These are phyloP conservation scores for Oscheius sp. DNA, from an alignment of 1,140 invertebrate genomes.

Conservation along the genomic window DNA sequence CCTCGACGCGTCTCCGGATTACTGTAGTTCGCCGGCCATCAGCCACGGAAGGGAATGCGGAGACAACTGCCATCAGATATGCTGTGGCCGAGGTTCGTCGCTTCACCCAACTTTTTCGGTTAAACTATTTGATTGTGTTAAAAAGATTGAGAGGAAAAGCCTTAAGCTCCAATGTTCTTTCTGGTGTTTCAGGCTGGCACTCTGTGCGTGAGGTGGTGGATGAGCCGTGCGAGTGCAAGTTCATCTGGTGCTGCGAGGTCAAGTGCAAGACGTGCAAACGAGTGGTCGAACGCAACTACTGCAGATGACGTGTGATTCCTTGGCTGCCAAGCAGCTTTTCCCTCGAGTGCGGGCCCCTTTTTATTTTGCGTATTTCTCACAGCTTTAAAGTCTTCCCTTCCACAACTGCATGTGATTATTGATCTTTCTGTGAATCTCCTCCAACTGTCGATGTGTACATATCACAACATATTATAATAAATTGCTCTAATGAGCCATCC, in stretches of 20 bases:
- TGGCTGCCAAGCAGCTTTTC: too few relatives aligned
- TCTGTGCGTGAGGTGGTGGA: conserved; percentile 45
- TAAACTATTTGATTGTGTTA: conserved; percentile 37
- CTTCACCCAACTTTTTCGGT: too few relatives aligned
- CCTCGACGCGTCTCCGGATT: conserved; percentile 71
- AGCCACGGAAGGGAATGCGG: conserved; percentile 67
- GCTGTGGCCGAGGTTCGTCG: conserved; percentile 47
- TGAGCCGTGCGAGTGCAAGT: conserved; percentile 70
- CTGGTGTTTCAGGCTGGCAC: background rate
- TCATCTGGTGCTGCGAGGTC: conserved; percentile 72
- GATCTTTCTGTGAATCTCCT: background rate
- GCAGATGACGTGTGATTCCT: conserved; percentile 20
- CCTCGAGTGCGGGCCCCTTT: too few relatives aligned
- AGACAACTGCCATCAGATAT: conserved; percentile 65
- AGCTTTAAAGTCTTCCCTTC: too few relatives aligned
- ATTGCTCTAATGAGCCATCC: too few relatives aligned
- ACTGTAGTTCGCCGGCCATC: conserved; percentile 63
- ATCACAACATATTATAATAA: too few relatives aligned
- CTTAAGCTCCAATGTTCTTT: background rate
- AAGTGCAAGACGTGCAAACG: conserved; percentile 68
- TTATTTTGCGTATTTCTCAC: too few relatives aligned
- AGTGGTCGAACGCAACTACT: conserved; percentile 36
- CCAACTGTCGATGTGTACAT: too few relatives aligned
- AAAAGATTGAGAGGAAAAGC: conserved; percentile 30
- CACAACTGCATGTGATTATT: too few relatives aligned